Percentiles rank a stretch among this genome's conserved stretches.
Evolutionary conservation across 30 jellyfish, hydroid and myxozoan genomes (phyloP).

Genomic region (Pelagia noctiluca): DNA sequence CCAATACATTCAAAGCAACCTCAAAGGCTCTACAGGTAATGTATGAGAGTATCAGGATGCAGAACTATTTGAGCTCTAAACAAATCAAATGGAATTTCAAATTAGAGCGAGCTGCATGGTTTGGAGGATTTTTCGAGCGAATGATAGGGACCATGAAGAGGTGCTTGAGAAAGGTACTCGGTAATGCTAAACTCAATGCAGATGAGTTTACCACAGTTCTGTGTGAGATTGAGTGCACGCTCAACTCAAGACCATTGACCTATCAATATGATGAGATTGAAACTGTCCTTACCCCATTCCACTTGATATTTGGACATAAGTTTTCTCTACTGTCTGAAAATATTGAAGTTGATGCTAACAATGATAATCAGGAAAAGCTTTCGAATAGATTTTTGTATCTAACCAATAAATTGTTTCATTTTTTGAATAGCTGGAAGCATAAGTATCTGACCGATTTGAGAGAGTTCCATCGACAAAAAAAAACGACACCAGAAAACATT

Average conservation of each 20-base stretch:
- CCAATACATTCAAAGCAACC: no score
- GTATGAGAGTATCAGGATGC: no score
- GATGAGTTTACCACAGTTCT: conserved; percentile 19
- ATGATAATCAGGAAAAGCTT: background rate
- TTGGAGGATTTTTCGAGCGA: conserved; percentile 9
- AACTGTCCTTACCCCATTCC: conserved; percentile 13
- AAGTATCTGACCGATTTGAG: conserved; percentile 16
- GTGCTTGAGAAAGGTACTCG: conserved; percentile 14
- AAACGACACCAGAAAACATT: conserved; percentile 25
- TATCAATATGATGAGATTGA: conserved; percentile 16
- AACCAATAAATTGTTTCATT: conserved; percentile 6
- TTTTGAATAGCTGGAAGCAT: conserved; percentile 33
- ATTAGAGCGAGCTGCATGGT: conserved; percentile 24
- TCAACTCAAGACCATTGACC: conserved; percentile 13
- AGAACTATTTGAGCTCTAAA: no score
- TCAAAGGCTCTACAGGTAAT: no score
- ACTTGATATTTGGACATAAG: conserved; percentile 1
- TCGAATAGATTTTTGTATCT: conserved; percentile 21
- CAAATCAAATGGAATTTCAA: no score
- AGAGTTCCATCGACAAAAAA: conserved; percentile 6
- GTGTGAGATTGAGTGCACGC: conserved; percentile 12
- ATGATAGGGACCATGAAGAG: conserved; percentile 4
- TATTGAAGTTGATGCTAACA: background rate
- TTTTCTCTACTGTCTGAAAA: background rate
- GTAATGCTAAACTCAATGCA: conserved; percentile 7